Conservation (phyloP, 2,888 invertebrate species). For the Clepsis dumicolana region DNA sequence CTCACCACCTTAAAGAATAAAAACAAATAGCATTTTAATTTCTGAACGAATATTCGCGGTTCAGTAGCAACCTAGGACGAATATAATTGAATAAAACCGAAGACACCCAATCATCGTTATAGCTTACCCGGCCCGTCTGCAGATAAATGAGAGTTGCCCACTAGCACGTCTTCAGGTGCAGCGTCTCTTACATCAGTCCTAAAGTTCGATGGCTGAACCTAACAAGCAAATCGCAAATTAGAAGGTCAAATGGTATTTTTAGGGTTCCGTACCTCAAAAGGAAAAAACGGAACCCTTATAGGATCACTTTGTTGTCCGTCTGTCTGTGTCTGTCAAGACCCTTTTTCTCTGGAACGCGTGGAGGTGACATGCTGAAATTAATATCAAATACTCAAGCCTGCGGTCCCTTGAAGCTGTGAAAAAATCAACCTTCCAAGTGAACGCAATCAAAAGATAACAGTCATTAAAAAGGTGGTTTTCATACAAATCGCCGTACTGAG, state of each 20-base stretch:
- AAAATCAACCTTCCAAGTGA: too few species aligned
- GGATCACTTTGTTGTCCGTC: too few species aligned
- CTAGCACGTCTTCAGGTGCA: slow-evolving; percentile 64
- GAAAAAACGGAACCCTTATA: too few species aligned
- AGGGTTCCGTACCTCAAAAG: too few species aligned
- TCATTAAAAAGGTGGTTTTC: too few species aligned
- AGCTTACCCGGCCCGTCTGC: slow-evolving; percentile 60
- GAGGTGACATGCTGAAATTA: too few species aligned
- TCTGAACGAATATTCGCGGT: neutral
- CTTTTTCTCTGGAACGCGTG: too few species aligned
- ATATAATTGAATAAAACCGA: neutral
- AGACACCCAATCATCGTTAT: neutral
- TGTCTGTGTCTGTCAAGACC: too few species aligned
- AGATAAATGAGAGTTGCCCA: slow-evolving; percentile 63
- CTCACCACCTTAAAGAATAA: slow-evolving; percentile 60
- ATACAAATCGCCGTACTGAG: too few species aligned
- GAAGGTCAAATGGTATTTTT: neutral
- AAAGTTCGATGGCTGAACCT: slow-evolving; percentile 80
- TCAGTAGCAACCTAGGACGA: neutral
- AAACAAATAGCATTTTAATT: neutral
- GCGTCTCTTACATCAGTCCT: slow-evolving; percentile 68
- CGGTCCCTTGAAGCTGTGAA: too few species aligned
- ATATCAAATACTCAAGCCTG: too few species aligned
- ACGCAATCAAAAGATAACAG: too few species aligned
- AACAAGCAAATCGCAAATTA: slow-evolving; percentile 21